These are phyloP conservation scores for Cotesia typhae DNA, from an alignment of 1,140 invertebrate species.

Conservation along the genomic window DNA sequence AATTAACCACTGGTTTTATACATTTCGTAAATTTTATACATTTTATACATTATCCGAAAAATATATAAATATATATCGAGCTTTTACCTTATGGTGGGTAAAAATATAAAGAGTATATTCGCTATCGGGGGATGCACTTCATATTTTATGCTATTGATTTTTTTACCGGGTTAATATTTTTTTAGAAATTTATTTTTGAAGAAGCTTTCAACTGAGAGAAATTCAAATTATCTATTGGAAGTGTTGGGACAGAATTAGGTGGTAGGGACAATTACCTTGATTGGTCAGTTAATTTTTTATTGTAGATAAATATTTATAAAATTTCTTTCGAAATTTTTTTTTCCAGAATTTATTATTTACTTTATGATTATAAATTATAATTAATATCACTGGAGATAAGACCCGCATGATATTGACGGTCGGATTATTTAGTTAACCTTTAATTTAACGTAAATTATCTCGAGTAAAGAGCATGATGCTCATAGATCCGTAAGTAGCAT, in stretches of 20 bases:
- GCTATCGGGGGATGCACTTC: constrained; percentile 61
- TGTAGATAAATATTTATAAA: no score
- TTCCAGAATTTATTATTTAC: constrained; percentile 1
- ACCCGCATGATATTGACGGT: constrained; percentile 17
- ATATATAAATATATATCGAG: no score
- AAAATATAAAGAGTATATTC: background rate
- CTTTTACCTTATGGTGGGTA: background rate
- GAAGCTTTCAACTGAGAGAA: no score
- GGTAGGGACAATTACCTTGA: no score
- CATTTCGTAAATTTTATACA: no score
- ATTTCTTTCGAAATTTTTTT: background rate
- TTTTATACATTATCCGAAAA: no score
- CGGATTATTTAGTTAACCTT: constrained; percentile 51
- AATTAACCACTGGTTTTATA: background rate
- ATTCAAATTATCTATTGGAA: no score
- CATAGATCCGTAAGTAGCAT: constrained; percentile 45
- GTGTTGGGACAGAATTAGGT: no score
- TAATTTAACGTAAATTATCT: constrained; percentile 62
- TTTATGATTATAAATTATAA: no score
- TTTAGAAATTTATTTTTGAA: no score
- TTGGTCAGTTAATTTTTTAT: no score
- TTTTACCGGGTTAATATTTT: no score
- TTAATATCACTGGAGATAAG: background rate
- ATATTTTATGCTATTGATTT: constrained; percentile 44
- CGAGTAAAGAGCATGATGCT: constrained; percentile 19